Evolutionary conservation across 2,888 invertebrate genomes (phyloP), one percentile per base, ranked within the genome.

Genomic region (Phlogophora meticulosa): DNA sequence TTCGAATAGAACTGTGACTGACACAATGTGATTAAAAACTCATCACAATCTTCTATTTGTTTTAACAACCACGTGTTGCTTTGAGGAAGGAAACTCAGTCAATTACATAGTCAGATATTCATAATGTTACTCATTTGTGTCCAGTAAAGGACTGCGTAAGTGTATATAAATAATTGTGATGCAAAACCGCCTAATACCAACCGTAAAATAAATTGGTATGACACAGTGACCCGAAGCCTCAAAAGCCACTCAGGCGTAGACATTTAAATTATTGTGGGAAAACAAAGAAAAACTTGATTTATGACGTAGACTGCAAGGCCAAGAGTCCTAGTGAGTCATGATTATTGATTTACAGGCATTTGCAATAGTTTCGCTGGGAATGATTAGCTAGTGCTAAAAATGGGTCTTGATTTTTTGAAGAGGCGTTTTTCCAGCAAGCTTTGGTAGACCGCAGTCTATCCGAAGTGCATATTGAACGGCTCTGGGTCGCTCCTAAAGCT

Each of bases 141-240:
- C 7, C 20, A 57, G 49, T 48, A 57, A 56, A 46, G 17, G 28
- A 20, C 15, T 32, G 34, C 51, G 74, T 64, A 74, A 74, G 36
- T 1, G 46, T 52, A 15, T 70, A 70, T 46, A 56, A 70, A 70
- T 74, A 74, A 60, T 11, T 51, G 17, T 70, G 64, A 60, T 67
- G n/a, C 22, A 38, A 11, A 13, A 42, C 36, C 36, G n/a, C 13
- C 13, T 9, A n/a, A 17, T n/a, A 10, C 11, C 4, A 49, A 48
- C 22, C 20, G 22, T n/a, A 20, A 38, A 51, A 24, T 28, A 1
- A 43, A 7, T 53, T 34, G 34, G 9, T 5, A 42, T 55, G 2
- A n/a, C 9, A 24, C 20, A 20, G 15, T 34, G 24, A 22, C 10
- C 15, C 40, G 17, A 53, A 38, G 20, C n/a, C 22, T 52, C 13